phyloP scores from a whole-genome alignment of 2,113 vertebrate genomes.

The Craseonycteris thonglongyai region DNA sequence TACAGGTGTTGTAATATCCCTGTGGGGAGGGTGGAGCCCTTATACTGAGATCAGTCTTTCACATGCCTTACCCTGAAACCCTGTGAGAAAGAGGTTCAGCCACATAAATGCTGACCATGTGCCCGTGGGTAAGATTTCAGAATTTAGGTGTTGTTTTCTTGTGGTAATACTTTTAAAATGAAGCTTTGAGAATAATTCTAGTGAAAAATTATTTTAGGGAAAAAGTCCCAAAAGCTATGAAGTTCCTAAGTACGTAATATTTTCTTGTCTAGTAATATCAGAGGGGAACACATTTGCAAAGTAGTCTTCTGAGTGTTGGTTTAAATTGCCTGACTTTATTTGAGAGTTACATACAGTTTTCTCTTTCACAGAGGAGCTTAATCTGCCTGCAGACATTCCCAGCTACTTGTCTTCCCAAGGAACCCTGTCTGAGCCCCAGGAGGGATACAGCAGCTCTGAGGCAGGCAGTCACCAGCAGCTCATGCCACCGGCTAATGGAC shows the following conservation, averaged over 20 bases:
- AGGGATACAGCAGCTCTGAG: constrained; percentile 95
- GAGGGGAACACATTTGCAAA: background rate
- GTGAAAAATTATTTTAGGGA: background rate
- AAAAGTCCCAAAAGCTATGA: background rate
- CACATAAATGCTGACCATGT: background rate
- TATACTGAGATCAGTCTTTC: background rate
- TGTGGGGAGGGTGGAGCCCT: background rate
- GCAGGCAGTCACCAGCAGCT: constrained; percentile 98
- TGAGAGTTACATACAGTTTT: constrained; percentile 50
- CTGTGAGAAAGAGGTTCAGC: background rate
- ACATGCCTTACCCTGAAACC: background rate
- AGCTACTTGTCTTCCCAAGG: constrained; percentile 98
- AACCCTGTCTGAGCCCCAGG: constrained; percentile 94
- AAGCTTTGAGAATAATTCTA: background rate
- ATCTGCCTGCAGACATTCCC: constrained; percentile 95
- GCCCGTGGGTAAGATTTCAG: background rate
- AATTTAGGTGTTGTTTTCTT: background rate
- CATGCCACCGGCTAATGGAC: constrained; percentile 90
- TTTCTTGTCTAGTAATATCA: background rate
- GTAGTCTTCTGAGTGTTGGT: background rate
- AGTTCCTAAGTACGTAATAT: background rate
- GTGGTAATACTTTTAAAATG: background rate
- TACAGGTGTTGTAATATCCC: background rate
- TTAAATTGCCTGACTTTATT: background rate
- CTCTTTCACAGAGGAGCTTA: constrained; percentile 90